phyloP scores from a whole-genome alignment of 2,113 vertebrate genomes.

The Nannospalax galili region DNA sequence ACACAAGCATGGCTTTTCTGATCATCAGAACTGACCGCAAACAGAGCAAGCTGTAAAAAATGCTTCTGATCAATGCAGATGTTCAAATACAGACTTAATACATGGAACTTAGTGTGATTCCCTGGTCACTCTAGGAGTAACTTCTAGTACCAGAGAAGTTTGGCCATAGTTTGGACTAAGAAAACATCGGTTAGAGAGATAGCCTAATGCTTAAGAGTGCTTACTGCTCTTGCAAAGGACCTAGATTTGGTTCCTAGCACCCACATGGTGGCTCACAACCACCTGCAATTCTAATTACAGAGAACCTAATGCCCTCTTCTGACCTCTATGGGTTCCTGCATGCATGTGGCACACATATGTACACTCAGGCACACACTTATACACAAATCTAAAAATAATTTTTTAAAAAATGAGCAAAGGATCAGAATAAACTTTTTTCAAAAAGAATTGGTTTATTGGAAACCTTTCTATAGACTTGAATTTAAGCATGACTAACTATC shows the following conservation, averaged over 20 bases:
- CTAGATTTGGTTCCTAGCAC: too few species aligned
- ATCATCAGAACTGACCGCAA: constrained; percentile 1
- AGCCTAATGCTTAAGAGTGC: too few species aligned
- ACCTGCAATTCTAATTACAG: too few species aligned
- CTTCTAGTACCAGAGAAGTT: background rate
- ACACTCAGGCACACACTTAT: too few species aligned
- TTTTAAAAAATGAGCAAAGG: too few species aligned
- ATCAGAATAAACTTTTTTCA: too few species aligned
- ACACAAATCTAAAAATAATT: too few species aligned
- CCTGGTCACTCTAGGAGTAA: background rate
- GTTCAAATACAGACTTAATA: background rate
- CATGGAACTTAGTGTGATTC: background rate
- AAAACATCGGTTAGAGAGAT: background rate
- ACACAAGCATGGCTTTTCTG: background rate
- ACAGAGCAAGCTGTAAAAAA: background rate
- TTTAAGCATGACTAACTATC: background rate
- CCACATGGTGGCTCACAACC: too few species aligned
- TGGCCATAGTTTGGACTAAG: background rate
- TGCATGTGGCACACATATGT: too few species aligned
- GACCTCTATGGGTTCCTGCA: too few species aligned
- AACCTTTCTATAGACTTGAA: background rate
- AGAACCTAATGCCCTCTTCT: too few species aligned
- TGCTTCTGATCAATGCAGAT: constrained; percentile 23
- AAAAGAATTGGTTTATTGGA: background rate
- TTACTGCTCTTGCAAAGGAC: too few species aligned